Evolutionary conservation across 2,797 vertebrate species (phyloP).

Genomic region (Valencia hispanica): DNA sequence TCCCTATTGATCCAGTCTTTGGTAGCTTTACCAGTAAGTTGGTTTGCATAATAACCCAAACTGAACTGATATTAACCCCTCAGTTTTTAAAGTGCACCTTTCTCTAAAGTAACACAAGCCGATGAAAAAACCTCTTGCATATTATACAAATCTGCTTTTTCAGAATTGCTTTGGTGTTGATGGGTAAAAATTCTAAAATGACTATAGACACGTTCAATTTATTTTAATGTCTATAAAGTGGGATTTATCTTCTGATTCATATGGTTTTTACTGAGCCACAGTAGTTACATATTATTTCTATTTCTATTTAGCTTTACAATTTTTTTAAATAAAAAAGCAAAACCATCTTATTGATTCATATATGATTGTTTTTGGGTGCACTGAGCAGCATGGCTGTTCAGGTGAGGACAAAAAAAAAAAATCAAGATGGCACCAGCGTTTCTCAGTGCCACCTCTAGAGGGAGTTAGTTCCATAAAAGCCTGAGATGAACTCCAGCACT

Average conservation of each 20-base stretch:
- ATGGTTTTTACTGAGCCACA: not conserved
- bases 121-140: not conserved
- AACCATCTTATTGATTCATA: not conserved
- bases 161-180: not conserved
- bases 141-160: not conserved
- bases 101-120: not conserved
- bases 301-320: not conserved
- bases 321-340: not conserved
- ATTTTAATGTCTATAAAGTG: not conserved
- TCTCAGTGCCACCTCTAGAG: slow-evolving; percentile 71
- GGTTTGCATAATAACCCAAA: not conserved
- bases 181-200: not conserved
- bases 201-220: not conserved
- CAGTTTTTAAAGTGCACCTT: not conserved
- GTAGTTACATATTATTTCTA: not conserved
- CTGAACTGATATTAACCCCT: not conserved
- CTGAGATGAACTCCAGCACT: slow-evolving; percentile 36
- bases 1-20: not conserved
- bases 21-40: no score
- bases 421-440: slow-evolving; percentile 27
- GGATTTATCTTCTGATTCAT: not conserved
- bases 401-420: slow-evolving; percentile 6
- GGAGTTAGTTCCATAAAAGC: slow-evolving; percentile 75
- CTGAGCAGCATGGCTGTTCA: not conserved
- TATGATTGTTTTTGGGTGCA: not conserved